Conservation (phyloP, 1,140 invertebrate species). For the Mercenaria mercenaria region DNA sequence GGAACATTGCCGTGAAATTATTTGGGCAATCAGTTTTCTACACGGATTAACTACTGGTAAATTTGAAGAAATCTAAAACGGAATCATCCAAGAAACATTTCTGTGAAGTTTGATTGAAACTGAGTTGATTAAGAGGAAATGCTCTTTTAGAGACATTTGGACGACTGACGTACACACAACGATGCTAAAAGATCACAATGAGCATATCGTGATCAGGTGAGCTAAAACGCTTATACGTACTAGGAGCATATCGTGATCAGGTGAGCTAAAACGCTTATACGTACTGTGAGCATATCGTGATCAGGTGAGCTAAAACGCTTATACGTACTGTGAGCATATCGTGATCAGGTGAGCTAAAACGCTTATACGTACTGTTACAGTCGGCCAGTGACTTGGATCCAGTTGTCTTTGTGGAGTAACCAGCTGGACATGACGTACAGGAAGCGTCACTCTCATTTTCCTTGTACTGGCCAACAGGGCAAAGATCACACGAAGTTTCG, state of each 20-base stretch:
- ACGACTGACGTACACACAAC: background rate
- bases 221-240: background rate
- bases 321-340: background rate
- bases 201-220: background rate
- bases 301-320: background rate
- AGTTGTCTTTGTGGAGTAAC: background rate
- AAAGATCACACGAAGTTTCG: constrained; percentile 8
- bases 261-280: too few species aligned
- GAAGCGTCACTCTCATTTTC: background rate
- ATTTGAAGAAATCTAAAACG: too few species aligned
- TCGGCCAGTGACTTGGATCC: background rate
- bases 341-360: background rate
- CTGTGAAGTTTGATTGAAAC: too few species aligned
- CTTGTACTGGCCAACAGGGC: constrained; percentile 20
- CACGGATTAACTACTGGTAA: too few species aligned
- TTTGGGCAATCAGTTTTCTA: too few species aligned
- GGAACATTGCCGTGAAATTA: too few species aligned
- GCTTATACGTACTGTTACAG: constrained; percentile 14
- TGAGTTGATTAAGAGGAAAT: background rate
- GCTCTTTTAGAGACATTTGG: too few species aligned
- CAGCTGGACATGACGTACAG: background rate
- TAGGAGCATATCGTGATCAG: background rate
- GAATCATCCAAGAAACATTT: too few species aligned
- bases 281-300: too few species aligned
- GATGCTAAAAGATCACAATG: too few species aligned